These are phyloP conservation scores for Cyclina sinensis DNA, from an alignment of 1,140 invertebrate species.

Conservation along the genomic window DNA sequence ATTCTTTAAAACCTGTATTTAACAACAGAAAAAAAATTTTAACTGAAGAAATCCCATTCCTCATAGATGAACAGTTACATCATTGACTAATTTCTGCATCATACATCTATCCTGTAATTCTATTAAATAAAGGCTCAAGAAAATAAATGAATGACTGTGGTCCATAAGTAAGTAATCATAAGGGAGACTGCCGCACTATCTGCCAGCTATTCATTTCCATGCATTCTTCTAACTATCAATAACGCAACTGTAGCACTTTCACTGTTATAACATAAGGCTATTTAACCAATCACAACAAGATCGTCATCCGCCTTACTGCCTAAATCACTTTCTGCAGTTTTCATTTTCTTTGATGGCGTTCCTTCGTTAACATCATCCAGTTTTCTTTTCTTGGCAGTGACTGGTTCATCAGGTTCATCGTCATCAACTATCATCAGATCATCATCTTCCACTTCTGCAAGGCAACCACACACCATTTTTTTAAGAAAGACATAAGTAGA, in stretches of 20 bases:
- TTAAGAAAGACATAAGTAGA: no score
- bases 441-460: conserved; percentile 72
- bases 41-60: no score
- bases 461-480: no score
- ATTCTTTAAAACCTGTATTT: no score
- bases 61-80: no score
- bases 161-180: no score
- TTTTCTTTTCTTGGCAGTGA: conserved; percentile 35
- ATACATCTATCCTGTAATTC: no score
- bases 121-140: no score
- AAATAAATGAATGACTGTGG: no score
- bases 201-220: background rate
- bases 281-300: conserved; percentile 13
- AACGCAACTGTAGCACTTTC: background rate
- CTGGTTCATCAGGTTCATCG: conserved; percentile 59
- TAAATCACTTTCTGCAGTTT: background rate
- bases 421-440: conserved; percentile 75
- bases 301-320: conserved; percentile 1
- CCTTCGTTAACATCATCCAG: conserved; percentile 24
- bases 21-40: no score
- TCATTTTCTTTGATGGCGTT: conserved; percentile 5
- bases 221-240: background rate
- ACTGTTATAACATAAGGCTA: background rate
- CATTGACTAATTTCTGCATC: no score
- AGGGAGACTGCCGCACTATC: background rate